These are phyloP conservation scores for Neogale vison DNA, from an alignment of 2,113 vertebrate species.

Conservation along the genomic window DNA sequence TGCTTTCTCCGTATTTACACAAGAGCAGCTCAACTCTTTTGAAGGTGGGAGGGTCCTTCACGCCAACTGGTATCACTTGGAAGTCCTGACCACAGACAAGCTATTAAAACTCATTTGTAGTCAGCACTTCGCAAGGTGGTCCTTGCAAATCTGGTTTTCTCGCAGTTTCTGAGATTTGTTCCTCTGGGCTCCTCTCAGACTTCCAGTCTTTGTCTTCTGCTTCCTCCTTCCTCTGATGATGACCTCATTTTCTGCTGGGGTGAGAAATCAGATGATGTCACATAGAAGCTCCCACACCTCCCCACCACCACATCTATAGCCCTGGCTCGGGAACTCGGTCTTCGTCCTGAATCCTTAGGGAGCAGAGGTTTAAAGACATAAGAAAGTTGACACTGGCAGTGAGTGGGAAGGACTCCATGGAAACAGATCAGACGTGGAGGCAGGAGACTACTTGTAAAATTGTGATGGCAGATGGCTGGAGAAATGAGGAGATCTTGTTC, in stretches of 20 bases:
- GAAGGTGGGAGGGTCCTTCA: not conserved
- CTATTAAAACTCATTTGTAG: not conserved
- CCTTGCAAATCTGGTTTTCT: not conserved
- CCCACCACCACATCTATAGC: not conserved
- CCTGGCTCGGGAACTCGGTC: not conserved
- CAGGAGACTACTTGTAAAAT: not conserved
- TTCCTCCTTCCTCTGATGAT: not conserved
- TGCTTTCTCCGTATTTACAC: not conserved
- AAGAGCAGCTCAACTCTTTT: not conserved
- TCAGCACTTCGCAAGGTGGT: not conserved
- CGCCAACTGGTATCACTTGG: not conserved
- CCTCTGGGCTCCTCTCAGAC: not conserved
- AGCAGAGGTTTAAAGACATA: not conserved
- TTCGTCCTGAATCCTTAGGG: not conserved
- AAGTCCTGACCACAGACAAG: not conserved
- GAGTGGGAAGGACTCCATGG: not conserved
- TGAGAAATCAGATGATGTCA: not conserved
- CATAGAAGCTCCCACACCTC: not conserved
- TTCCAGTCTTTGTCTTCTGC: not conserved
- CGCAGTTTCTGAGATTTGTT: not conserved
- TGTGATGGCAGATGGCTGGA: not conserved
- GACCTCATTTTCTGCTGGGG: not conserved
- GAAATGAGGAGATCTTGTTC: not conserved
- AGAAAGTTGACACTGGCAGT: not conserved
- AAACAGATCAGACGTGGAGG: not conserved